phyloP scores from a whole-genome alignment of 2,888 invertebrate genomes.

The Metellina segmentata region DNA sequence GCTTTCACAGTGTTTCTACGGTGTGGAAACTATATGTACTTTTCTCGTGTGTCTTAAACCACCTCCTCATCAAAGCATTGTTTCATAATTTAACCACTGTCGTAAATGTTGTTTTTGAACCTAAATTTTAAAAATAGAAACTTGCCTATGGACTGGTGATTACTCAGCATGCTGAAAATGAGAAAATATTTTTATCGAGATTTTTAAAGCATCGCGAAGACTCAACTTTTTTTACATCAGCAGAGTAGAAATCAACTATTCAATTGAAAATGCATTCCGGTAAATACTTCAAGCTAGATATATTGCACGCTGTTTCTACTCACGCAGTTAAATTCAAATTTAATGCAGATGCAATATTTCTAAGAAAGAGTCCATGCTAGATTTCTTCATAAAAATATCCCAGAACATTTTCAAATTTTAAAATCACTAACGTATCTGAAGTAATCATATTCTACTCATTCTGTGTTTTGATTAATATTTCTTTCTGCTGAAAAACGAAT shows the following conservation, averaged over 20 bases:
- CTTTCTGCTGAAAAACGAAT: background rate
- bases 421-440: background rate
- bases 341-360: background rate
- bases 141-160: background rate
- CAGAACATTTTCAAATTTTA: background rate
- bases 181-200: background rate
- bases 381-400: background rate
- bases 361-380: background rate
- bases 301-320: background rate
- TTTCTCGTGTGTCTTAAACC: no score
- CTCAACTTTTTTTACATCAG: background rate
- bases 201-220: background rate
- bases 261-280: background rate
- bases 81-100: background rate
- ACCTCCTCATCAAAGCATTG: background rate
- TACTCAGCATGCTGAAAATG: background rate
- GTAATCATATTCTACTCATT: background rate
- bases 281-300: background rate
- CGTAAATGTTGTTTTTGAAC: background rate
- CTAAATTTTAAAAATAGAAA: background rate
- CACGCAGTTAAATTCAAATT: background rate
- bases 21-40: no score
- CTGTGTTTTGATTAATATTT: background rate
- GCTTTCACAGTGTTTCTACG: no score
- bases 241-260: background rate